Percentiles rank a stretch among this genome's conserved stretches.
Evolutionary conservation across 2,113 vertebrate species (phyloP).

Genomic region (Sphaerodactylus townsendi): DNA sequence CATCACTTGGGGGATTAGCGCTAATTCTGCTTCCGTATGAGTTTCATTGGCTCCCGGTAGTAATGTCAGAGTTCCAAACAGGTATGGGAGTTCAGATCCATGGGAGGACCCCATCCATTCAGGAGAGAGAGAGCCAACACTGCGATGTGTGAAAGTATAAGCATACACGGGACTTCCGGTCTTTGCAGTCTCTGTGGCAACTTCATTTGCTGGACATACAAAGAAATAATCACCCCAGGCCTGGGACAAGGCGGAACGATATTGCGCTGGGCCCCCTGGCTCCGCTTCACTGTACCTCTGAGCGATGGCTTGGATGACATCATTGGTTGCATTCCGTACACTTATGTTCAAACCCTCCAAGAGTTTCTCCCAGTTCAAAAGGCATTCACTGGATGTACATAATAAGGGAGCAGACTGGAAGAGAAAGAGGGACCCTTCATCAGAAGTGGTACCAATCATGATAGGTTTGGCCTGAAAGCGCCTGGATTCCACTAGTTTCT

Average conservation of each 20-base stretch:
- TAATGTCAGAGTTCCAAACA: conserved; percentile 73
- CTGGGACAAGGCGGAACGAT: conserved; percentile 63
- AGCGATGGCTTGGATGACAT: conserved; percentile 42
- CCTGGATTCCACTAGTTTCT: conserved; percentile 53
- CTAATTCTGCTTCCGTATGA: conserved; percentile 69
- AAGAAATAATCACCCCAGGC: conserved; percentile 67
- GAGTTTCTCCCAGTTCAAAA: conserved; percentile 68
- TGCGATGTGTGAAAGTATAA: conserved; percentile 74
- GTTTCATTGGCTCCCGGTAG: conserved; percentile 34
- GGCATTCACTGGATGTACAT: conserved; percentile 52
- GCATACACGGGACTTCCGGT: conserved; percentile 60
- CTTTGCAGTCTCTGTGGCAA: conserved; percentile 60
- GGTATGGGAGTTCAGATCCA: conserved; percentile 77
- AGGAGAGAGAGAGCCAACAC: conserved; percentile 74
- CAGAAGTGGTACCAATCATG: conserved; percentile 68
- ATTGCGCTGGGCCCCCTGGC: conserved; percentile 45
- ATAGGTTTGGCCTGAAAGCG: conserved; percentile 65
- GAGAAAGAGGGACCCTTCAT: conserved; percentile 73
- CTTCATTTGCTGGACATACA: conserved; percentile 65
- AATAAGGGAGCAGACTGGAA: conserved; percentile 61
- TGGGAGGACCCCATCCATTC: conserved; percentile 78
- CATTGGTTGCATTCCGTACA: conserved; percentile 31
- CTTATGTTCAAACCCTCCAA: conserved; percentile 37
- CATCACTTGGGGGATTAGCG: conserved; percentile 75
- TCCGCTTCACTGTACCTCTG: conserved; percentile 74